phyloP scores from a whole-genome alignment of 1,140 invertebrate species.

The Cepaea nemoralis region DNA sequence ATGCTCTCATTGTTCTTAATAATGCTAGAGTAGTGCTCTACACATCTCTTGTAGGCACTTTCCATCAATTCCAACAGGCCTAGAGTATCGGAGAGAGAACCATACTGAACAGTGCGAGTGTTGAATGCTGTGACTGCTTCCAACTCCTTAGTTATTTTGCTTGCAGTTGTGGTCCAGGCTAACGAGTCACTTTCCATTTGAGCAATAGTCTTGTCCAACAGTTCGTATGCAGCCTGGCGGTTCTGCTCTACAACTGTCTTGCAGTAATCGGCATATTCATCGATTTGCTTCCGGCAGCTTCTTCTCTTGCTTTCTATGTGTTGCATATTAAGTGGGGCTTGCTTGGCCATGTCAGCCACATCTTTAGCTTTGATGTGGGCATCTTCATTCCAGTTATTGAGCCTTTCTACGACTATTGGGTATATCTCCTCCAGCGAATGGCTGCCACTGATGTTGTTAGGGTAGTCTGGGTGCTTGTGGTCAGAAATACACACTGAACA shows the following conservation, averaged over 20 bases:
- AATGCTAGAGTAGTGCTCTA: slow-evolving; percentile 9
- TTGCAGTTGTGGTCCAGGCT: background rate
- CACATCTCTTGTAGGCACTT: slow-evolving; percentile 24
- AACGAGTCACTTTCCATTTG: slow-evolving; percentile 28
- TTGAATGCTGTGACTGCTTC: slow-evolving; percentile 22
- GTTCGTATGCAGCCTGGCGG: slow-evolving; percentile 18
- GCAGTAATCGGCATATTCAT: slow-evolving; percentile 37
- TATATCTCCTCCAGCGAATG: slow-evolving; percentile 13
- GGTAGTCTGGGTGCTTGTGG: slow-evolving; percentile 22
- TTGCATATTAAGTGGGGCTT: background rate
- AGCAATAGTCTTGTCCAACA: slow-evolving; percentile 22
- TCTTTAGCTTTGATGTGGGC: slow-evolving; percentile 33
- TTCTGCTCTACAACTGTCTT: slow-evolving; percentile 37
- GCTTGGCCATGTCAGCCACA: slow-evolving; percentile 19
- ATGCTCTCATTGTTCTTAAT: slow-evolving; percentile 28
- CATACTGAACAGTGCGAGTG: slow-evolving; percentile 8
- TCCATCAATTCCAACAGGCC: slow-evolving; percentile 22
- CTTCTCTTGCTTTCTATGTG: slow-evolving; percentile 28
- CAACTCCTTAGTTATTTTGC: slow-evolving; percentile 1
- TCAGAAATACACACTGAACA: slow-evolving; percentile 20
- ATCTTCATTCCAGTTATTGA: slow-evolving; percentile 40
- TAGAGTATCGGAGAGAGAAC: slow-evolving; percentile 4
- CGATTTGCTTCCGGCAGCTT: slow-evolving; percentile 13
- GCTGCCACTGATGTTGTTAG: slow-evolving; percentile 22
- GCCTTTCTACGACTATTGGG: slow-evolving; percentile 32